Conservation (phyloP, 1,140 invertebrate species). For the Saccostrea glomerata region DNA sequence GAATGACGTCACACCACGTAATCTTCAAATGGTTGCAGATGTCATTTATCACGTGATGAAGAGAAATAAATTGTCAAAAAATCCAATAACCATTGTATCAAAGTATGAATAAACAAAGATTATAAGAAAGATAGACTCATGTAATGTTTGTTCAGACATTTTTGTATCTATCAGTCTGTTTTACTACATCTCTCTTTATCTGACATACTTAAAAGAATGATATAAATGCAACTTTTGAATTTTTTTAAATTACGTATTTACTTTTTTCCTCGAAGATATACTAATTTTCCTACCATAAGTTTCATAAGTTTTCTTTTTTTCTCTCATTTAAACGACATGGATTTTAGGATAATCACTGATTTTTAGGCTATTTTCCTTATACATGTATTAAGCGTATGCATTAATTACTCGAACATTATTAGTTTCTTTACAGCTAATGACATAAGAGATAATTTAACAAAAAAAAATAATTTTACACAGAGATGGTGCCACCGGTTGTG, state of each 20-base stretch:
- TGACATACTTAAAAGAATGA: neutral
- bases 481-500: slow-evolving; percentile 41
- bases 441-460: neutral
- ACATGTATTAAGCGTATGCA: neutral
- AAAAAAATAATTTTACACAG: neutral
- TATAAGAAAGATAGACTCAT: neutral
- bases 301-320: no score
- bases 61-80: neutral
- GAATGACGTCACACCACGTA: neutral
- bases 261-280: neutral
- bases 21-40: neutral
- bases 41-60: neutral
- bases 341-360: neutral
- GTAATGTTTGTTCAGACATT: neutral
- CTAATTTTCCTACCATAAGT: no score
- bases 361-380: neutral
- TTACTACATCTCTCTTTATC: neutral
- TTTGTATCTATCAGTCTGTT: neutral
- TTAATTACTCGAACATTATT: neutral
- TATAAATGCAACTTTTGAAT: neutral
- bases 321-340: neutral
- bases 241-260: neutral
- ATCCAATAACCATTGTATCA: slow-evolving; percentile 3
- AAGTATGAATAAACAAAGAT: neutral
- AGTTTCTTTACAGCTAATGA: neutral